Evolutionary conservation across 2,888 invertebrate genomes (phyloP), one percentile per base, ranked within the genome.

Genomic region (Drosophila setosimentum): DNA sequence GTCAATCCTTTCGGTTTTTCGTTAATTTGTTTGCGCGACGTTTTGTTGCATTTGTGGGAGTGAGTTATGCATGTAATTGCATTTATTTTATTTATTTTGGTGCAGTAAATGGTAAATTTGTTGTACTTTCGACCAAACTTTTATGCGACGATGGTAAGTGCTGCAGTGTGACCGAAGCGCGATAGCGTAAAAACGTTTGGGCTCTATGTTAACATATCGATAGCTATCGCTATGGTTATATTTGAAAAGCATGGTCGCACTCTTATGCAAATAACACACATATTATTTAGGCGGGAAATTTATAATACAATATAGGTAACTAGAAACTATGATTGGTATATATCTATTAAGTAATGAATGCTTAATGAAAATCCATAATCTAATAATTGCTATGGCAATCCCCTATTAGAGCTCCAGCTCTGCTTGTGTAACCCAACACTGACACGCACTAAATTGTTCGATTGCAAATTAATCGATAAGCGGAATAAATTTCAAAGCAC

Each of bases 121-220:
- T 78, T 78, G 77, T 68, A 77, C 68, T 68, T 72, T 58, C 30
- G 42, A 54, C 11, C 49, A 68, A 76, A 66, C 59, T 77, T 77
- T 63, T 66, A 78, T 53, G 76, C 73, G 78, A 73, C 30, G 63
- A 67, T 68, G 73, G 65, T 78, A 62, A 73, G 62, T 42, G 48
- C 37, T 27, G 42, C 27, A 45, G 51, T 73, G 73, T 76, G 66
- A 48, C 74, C 60, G 29, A 16, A 3, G 2, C 2, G 27, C 24
- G 49, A 1, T 30, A 45, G 24, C n/a, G 10, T 10, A 11, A 16
- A 67, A 64, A 76, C 35, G 7, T 13, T 11, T 6, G 13, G 10
- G 10, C 30, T 48, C 30, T 13, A 27, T 1, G 16, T 2, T 33
- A 24, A 33, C 21, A 18, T 59, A 72, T 64, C 72, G 72, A 64